Percentiles rank a stretch among this genome's conserved stretches.
These are phyloP conservation scores for Diadegma fenestrale DNA, from an alignment of 2,888 invertebrate species.

Conservation along the genomic window DNA sequence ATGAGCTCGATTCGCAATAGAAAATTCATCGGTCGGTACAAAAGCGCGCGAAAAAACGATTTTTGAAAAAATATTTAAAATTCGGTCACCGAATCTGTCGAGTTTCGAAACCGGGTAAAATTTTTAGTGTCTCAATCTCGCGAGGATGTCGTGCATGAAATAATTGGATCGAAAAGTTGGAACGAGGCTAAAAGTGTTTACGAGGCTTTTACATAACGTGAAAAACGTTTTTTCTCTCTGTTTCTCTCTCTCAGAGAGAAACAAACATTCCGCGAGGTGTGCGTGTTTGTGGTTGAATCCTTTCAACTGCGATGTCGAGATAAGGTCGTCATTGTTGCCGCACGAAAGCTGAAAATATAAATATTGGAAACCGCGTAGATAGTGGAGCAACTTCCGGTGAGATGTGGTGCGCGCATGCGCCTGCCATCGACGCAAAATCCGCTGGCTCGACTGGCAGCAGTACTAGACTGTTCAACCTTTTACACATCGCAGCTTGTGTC, in stretches of 20 bases:
- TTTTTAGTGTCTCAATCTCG: neutral
- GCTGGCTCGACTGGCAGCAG: neutral
- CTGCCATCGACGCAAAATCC: neutral
- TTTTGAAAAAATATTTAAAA: neutral
- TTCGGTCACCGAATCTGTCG: neutral
- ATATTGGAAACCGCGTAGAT: constrained; percentile 6
- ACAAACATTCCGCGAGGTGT: constrained; percentile 3
- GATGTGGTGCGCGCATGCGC: constrained; percentile 10
- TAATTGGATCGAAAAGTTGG: neutral
- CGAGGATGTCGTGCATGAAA: neutral
- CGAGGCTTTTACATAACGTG: neutral
- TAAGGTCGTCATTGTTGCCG: constrained; percentile 11
- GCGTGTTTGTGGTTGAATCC: constrained; percentile 16
- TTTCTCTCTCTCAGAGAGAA: neutral
- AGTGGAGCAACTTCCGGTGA: neutral
- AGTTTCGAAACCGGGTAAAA: neutral
- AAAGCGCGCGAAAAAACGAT: no score
- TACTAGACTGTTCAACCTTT: neutral
- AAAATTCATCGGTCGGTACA: no score
- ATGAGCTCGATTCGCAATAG: no score
- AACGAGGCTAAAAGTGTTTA: neutral
- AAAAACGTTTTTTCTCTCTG: neutral
- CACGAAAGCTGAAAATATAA: constrained; percentile 20
- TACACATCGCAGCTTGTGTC: neutral
- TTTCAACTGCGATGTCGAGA: constrained; percentile 10